Evolutionary conservation across 2,113 vertebrate genomes (phyloP).

Genomic region (Chloropsis hardwickii): DNA sequence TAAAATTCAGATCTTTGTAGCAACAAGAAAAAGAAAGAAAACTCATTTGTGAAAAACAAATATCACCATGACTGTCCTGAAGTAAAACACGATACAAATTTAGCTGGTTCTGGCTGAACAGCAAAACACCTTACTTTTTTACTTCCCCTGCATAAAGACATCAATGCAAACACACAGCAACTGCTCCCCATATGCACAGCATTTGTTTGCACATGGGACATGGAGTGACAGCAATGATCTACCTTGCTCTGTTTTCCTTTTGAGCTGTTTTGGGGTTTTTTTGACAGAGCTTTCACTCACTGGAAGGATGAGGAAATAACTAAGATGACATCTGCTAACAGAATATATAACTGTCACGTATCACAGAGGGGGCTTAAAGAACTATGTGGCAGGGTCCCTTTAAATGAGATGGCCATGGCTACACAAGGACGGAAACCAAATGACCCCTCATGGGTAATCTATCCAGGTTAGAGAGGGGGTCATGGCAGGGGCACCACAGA

Average conservation of each 20-base stretch:
- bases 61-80: neutral
- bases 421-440: slow-evolving; percentile 24
- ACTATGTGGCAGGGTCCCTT: neutral
- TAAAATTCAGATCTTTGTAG: neutral
- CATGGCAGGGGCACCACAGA: neutral
- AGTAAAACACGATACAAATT: neutral
- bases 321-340: neutral
- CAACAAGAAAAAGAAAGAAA: neutral
- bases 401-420: neutral
- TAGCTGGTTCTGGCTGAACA: neutral
- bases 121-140: neutral
- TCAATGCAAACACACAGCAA: neutral
- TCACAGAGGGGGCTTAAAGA: neutral
- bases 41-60: neutral
- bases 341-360: neutral
- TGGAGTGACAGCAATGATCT: neutral
- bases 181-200: neutral
- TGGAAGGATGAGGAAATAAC: neutral
- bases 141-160: neutral
- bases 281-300: neutral
- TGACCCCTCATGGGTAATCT: slow-evolving; percentile 28
- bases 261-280: neutral
- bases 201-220: neutral
- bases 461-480: slow-evolving; percentile 26
- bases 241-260: neutral